Evolutionary conservation across 2,797 vertebrate species (phyloP), one percentile per base, ranked within the genome.

Genomic region (Myotis daubentonii): DNA sequence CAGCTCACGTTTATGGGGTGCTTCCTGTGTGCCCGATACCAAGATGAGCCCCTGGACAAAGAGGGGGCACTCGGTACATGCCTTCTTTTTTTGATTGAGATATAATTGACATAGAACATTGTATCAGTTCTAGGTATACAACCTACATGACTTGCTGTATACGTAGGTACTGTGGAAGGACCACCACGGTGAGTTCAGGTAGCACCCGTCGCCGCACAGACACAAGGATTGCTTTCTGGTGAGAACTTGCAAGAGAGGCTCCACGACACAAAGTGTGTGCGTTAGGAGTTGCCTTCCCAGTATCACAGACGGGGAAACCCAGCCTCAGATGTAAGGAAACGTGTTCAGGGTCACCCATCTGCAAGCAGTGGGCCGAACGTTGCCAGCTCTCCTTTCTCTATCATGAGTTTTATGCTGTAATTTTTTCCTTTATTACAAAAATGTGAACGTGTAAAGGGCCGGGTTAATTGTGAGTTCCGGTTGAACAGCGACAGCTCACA

Each of bases 391-490:
- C 11, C 2, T 10, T 41, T 49, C 23, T 23, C 8, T 17, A 28
- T 68, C 30, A 0, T 8, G 49, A 28, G 1, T 9, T 33, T 65
- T 23, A 51, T 3, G 70, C 36, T 44, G 6, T n/a, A 1, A 2
- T 33, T 53, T 17, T 71, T 60, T 20, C 13, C 19, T 71, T 28
- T 53, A 38, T 33, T 72, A 16, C 44, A 22, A 23, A 47, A 36
- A 28, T 12, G 60, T 76, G n/a, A 60, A 38, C 38, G 15, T 28
- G 23, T 12, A 70, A 60, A 47, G 22, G 47, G 10, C 3, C 4
- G 6, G 22, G 17, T 33, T 25, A 11, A 1, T 30, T 12, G 22
- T 23, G 71, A 47, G 6, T 10, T 16, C 51, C 30, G 85, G 47
- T 38, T 30, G 55, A 17, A 49, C 15, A 23, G 28, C 55, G 38